These are phyloP conservation scores for Xestoiulus laeticollis DNA, from an alignment of 2,888 invertebrate species.

Conservation along the genomic window DNA sequence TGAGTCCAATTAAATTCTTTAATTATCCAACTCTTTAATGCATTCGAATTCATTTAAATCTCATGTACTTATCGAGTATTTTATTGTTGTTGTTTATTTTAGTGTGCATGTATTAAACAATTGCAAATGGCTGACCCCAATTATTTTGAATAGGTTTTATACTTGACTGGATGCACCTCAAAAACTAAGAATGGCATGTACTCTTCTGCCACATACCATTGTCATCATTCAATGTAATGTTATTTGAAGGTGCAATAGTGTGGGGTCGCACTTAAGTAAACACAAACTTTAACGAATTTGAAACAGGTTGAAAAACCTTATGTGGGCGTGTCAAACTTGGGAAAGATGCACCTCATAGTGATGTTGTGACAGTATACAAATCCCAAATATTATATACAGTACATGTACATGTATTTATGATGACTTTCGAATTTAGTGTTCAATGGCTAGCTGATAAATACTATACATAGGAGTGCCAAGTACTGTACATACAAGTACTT, in stretches of 20 bases:
- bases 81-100: conserved; percentile 1
- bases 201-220: background rate
- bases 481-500: too few relatives aligned
- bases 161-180: background rate
- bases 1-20: background rate
- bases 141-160: conserved; percentile 7
- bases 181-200: background rate
- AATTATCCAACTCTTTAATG: background rate
- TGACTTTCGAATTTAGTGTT: background rate
- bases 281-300: background rate
- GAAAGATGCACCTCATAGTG: background rate
- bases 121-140: background rate
- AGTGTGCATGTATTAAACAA: background rate
- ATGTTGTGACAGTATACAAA: conserved; percentile 6
- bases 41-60: conserved; percentile 6
- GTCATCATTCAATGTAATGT: background rate
- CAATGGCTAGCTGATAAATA: background rate
- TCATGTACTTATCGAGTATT: background rate
- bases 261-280: background rate
- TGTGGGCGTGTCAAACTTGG: background rate
- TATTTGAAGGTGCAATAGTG: conserved; percentile 4
- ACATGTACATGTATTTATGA: background rate
- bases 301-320: conserved; percentile 21
- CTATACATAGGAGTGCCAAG: background rate
- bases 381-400: too few relatives aligned